Evolutionary conservation across 2,888 invertebrate species (phyloP).

Genomic region (Spodoptera littoralis): DNA sequence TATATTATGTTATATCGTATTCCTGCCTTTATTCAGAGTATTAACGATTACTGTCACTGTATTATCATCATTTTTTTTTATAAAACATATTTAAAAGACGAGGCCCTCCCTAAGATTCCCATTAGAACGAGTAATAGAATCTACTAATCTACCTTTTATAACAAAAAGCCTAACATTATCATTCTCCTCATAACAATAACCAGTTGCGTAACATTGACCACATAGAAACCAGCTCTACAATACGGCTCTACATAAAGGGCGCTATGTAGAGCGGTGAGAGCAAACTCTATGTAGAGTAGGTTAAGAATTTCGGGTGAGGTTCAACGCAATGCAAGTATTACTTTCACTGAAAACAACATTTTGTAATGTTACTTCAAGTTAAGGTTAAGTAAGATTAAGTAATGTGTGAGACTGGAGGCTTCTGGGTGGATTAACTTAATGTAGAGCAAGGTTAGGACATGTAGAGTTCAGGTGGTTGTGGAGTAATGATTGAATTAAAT

Average conservation of each 20-base stretch:
- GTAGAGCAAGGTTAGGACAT: conserved; percentile 13
- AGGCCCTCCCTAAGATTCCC: no score
- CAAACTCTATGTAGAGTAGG: conserved; percentile 45
- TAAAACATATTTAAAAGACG: no score
- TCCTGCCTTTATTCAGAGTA: no score
- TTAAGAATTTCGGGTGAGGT: conserved; percentile 43
- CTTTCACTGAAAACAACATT: conserved; percentile 39
- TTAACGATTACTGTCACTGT: no score
- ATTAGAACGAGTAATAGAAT: no score
- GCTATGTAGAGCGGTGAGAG: conserved; percentile 36
- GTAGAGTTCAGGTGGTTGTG: no score
- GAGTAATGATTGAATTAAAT: no score
- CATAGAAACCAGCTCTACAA: conserved; percentile 9
- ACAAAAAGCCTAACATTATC: background rate
- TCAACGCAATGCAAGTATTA: conserved; percentile 28
- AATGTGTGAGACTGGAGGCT: conserved; percentile 3
- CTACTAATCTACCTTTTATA: no score
- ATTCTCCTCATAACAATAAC: conserved; percentile 11
- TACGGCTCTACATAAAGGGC: conserved; percentile 29
- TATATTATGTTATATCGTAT: no score
- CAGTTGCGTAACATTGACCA: conserved; percentile 18
- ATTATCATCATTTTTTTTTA: no score
- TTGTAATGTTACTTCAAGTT: conserved; percentile 22
- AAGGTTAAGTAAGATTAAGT: conserved; percentile 23
- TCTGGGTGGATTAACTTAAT: conserved; percentile 9